These are phyloP conservation scores for Buphagus erythrorhynchus DNA, from an alignment of 2,797 vertebrate species.

Conservation along the genomic window DNA sequence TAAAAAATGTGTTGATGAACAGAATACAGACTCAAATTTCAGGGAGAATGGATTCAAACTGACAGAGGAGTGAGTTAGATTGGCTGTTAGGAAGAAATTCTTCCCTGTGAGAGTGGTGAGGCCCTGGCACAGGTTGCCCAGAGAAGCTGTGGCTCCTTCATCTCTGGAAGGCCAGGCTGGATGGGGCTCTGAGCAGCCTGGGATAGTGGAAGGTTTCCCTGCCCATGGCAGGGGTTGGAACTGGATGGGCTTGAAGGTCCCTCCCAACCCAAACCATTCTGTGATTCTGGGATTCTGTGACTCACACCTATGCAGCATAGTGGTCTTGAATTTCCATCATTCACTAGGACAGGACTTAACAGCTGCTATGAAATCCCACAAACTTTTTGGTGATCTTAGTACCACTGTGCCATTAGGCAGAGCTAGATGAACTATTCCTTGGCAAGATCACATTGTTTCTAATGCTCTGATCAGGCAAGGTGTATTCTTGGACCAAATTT, in stretches of 20 bases:
- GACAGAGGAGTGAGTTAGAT: rapidly evolving
- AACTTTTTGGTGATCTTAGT: neutral
- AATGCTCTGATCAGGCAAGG: neutral
- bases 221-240: neutral
- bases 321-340: neutral
- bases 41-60: neutral
- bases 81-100: neutral
- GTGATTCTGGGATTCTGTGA: neutral
- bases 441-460: neutral
- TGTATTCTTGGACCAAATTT: neutral
- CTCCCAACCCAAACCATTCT: neutral
- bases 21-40: neutral
- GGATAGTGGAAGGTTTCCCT: neutral
- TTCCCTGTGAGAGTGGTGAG: neutral
- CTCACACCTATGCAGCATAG: neutral
- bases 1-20: neutral
- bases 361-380: neutral
- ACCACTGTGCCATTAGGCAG: neutral
- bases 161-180: neutral
- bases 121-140: neutral
- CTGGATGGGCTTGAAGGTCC: neutral
- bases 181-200: neutral
- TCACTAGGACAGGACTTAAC: neutral
- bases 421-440: neutral
- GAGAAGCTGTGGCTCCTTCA: neutral